A percentile compares a stretch with the other conserved stretches of the same genome.
phyloP scores from a whole-genome alignment of 2,888 invertebrate genomes.

The Drosophila meridionalis region DNA sequence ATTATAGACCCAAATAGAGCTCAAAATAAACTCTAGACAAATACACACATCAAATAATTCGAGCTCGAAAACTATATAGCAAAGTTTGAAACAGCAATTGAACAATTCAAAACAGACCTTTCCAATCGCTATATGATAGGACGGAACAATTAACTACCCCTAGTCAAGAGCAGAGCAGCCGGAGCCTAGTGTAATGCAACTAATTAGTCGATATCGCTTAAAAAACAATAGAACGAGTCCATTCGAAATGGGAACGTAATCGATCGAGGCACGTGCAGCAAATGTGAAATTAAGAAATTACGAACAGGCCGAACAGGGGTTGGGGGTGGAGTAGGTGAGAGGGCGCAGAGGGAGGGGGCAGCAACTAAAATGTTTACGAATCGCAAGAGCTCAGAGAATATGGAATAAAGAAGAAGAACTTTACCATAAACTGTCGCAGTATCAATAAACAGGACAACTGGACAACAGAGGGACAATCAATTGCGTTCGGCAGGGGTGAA shows the following conservation, averaged over 20 bases:
- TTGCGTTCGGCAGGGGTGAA: conserved; percentile 13
- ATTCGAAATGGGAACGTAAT: conserved; percentile 1
- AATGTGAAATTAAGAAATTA: conserved; percentile 68
- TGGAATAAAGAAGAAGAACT: conserved; percentile 12
- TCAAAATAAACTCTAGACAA: not conserved
- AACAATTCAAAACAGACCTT: not conserved
- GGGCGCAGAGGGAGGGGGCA: not conserved
- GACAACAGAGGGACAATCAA: conserved; percentile 13
- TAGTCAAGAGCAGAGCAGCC: not conserved
- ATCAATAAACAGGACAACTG: conserved; percentile 38
- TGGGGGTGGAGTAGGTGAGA: not conserved
- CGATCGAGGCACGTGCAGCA: conserved; percentile 38
- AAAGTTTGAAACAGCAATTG: not conserved
- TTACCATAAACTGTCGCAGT: conserved; percentile 59
- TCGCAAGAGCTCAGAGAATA: conserved; percentile 26
- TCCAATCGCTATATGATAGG: not conserved
- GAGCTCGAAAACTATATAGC: not conserved
- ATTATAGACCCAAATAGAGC: too few relatives aligned
- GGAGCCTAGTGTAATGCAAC: conserved; percentile 7
- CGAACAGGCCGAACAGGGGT: not conserved
- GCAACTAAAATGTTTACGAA: conserved; percentile 63
- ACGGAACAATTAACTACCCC: not conserved
- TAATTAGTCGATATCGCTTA: conserved; percentile 42
- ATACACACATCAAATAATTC: not conserved
- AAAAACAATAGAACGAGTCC: conserved; percentile 19